phyloP scores from a whole-genome alignment of 2,888 invertebrate genomes.

The Cataglyphis livida region DNA sequence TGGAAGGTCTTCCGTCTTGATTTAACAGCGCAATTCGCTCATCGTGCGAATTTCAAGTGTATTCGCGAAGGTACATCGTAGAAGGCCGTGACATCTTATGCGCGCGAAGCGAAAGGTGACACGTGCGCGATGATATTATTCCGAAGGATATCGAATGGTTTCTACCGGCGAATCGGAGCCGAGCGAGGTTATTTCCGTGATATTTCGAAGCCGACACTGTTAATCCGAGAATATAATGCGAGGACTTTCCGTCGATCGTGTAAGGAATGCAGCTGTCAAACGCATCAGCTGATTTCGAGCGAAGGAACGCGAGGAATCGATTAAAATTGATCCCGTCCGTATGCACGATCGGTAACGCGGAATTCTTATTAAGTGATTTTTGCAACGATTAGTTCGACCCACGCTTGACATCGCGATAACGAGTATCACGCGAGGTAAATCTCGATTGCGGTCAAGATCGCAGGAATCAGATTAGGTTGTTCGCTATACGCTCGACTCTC shows the following conservation, averaged over 20 bases:
- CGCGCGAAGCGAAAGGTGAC: constrained; percentile 38
- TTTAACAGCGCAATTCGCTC: constrained; percentile 51
- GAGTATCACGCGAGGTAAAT: constrained; percentile 25
- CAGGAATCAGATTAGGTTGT: constrained; percentile 10
- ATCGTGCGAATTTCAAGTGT: constrained; percentile 44
- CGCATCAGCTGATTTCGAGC: not conserved
- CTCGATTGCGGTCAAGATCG: constrained; percentile 22
- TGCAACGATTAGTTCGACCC: not conserved
- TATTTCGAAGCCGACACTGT: not conserved
- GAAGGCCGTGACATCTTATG: constrained; percentile 53
- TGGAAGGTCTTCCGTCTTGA: constrained; percentile 62
- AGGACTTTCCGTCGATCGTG: not conserved
- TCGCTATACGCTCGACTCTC: not conserved
- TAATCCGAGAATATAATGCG: constrained; percentile 8
- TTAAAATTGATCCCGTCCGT: not conserved
- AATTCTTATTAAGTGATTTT: constrained; percentile 25
- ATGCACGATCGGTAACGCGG: not conserved
- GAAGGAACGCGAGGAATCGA: constrained; percentile 7
- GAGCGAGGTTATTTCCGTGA: constrained; percentile 26
- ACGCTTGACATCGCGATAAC: constrained; percentile 22
- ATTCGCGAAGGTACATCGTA: constrained; percentile 44
- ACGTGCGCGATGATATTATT: not conserved
- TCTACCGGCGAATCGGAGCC: constrained; percentile 27
- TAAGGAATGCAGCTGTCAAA: not conserved
- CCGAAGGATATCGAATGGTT: constrained; percentile 37